Percentiles rank a stretch among this genome's conserved stretches.
These are phyloP conservation scores for Philaenus spumarius DNA, from an alignment of 1,140 invertebrate genomes.

Conservation along the genomic window DNA sequence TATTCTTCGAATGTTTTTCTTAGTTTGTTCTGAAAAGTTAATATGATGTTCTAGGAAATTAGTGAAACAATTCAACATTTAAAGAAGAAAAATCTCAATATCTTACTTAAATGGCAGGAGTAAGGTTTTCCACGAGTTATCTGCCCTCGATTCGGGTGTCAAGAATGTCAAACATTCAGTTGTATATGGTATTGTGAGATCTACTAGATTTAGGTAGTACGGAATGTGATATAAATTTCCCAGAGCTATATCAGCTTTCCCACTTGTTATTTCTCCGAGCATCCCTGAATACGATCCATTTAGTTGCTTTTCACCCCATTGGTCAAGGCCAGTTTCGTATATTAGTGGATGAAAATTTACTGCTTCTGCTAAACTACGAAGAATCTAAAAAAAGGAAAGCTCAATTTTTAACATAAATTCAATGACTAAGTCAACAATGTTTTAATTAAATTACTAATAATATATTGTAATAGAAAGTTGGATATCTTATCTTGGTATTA, in stretches of 20 bases:
- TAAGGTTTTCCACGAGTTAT: conserved; percentile 76
- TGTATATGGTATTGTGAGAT: conserved; percentile 70
- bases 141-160: conserved; percentile 65
- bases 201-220: conserved; percentile 57
- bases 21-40: too few species aligned
- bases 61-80: too few species aligned
- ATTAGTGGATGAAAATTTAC: conserved; percentile 62
- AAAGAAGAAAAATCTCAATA: too few species aligned
- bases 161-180: conserved; percentile 75
- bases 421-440: too few species aligned
- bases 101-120: conserved; percentile 67
- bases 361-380: conserved; percentile 53
- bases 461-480: too few species aligned
- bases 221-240: conserved; percentile 69
- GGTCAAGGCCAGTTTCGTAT: conserved; percentile 53
- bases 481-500: too few species aligned
- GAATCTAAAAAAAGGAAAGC: too few species aligned
- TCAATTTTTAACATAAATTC: too few species aligned
- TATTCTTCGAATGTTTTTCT: too few species aligned
- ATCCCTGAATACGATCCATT: conserved; percentile 60
- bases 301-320: conserved; percentile 54
- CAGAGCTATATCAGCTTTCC: conserved; percentile 62
- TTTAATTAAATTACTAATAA: too few species aligned
- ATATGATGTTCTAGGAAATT: too few species aligned
- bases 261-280: conserved; percentile 58